Percentiles rank a stretch among this genome's conserved stretches.
Evolutionary conservation across 2,888 invertebrate species (phyloP).

Genomic region (Panzeria rudis): DNA sequence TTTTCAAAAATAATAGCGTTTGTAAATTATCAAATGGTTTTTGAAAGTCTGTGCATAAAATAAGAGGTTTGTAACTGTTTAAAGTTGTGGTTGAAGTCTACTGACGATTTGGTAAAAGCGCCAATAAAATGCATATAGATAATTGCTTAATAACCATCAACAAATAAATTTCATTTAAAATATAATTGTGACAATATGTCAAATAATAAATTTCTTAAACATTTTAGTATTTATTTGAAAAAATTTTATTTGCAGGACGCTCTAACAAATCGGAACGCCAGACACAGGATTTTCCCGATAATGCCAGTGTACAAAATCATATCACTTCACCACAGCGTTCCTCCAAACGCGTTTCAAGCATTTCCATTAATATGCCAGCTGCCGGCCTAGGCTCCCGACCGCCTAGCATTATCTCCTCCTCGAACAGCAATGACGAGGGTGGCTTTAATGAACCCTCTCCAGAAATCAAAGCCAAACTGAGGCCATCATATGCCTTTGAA

Average conservation of each 20-base stretch:
- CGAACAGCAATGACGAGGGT: slow-evolving; percentile 87
- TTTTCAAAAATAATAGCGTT: too few relatives aligned
- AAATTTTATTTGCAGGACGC: slow-evolving; percentile 76
- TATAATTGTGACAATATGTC: too few relatives aligned
- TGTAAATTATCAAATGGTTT: too few relatives aligned
- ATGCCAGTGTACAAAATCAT: slow-evolving; percentile 66
- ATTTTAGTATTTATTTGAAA: neutral
- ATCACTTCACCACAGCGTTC: slow-evolving; percentile 79
- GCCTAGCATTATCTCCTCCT: slow-evolving; percentile 88
- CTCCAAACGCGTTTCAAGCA: slow-evolving; percentile 86
- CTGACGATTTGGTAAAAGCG: too few relatives aligned
- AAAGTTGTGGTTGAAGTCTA: too few relatives aligned
- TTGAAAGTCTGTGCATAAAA: too few relatives aligned
- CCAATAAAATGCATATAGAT: too few relatives aligned
- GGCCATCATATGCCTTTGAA: slow-evolving; percentile 79
- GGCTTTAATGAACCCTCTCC: slow-evolving; percentile 90
- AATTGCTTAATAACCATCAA: too few relatives aligned
- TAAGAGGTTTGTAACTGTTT: neutral
- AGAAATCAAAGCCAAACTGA: slow-evolving; percentile 87
- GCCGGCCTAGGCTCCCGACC: slow-evolving; percentile 87
- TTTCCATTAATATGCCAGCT: slow-evolving; percentile 87
- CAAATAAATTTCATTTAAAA: too few relatives aligned
- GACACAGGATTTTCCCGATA: slow-evolving; percentile 65
- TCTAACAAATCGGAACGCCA: slow-evolving; percentile 75
- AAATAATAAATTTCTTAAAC: neutral